Conservation (phyloP, 92 coral and sea anemone species). For the Epizoanthus scotinus region DNA sequence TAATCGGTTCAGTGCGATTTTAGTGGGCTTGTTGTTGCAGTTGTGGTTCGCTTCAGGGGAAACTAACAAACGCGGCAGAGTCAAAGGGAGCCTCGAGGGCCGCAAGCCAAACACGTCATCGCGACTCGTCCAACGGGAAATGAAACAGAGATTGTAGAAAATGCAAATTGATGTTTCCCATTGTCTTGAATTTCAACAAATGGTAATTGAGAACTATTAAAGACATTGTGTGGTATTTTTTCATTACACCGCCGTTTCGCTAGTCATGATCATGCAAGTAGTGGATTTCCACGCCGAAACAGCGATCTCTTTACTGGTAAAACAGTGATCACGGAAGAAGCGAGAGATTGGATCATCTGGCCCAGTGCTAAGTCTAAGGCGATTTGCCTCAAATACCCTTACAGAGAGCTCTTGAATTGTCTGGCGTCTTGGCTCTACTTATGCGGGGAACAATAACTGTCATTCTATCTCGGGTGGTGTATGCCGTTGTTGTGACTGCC, state of each 20-base stretch:
- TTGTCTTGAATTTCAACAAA: slow-evolving; percentile 42
- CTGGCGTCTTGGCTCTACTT: background rate
- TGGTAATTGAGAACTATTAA: slow-evolving; percentile 46
- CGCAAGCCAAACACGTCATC: slow-evolving; percentile 30
- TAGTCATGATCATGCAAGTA: slow-evolving; percentile 45
- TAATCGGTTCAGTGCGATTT: slow-evolving; percentile 6
- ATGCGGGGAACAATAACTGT: slow-evolving; percentile 36
- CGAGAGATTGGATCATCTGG: too few species aligned
- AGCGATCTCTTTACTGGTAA: background rate
- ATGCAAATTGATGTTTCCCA: slow-evolving; percentile 32
- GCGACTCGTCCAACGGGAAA: slow-evolving; percentile 37
- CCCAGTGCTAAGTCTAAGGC: too few species aligned
- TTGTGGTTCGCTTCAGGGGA: slow-evolving; percentile 18
- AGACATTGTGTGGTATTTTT: slow-evolving; percentile 37
- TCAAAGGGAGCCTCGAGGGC: slow-evolving; percentile 27
- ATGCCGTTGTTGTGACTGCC: slow-evolving; percentile 9
- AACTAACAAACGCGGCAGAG: background rate
- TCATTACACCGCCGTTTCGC: slow-evolving; percentile 16
- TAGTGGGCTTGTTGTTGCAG: background rate
- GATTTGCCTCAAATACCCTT: slow-evolving; percentile 1
- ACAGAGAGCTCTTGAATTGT: background rate
- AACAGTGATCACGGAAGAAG: too few species aligned
- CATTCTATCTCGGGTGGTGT: background rate
- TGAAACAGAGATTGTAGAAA: slow-evolving; percentile 35
- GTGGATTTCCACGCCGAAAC: background rate